phyloP scores from a whole-genome alignment of 2,113 vertebrate genomes.

The Cyphomyrus plagiostoma region DNA sequence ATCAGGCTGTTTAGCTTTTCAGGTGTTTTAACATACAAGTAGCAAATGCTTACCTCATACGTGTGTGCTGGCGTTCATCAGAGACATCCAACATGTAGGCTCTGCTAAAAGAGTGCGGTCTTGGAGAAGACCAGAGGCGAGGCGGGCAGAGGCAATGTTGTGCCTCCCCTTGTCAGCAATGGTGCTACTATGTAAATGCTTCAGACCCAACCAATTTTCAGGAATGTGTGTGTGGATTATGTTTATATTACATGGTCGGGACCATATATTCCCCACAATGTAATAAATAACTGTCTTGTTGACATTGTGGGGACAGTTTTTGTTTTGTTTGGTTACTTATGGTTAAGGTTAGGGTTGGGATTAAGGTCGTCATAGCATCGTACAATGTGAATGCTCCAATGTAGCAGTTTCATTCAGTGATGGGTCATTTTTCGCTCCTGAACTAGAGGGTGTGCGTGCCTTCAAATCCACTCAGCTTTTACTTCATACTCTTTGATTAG shows the following conservation, averaged over 20 bases:
- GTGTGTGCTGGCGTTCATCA: constrained; percentile 36
- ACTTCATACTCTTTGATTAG: background rate
- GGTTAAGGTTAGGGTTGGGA: no score
- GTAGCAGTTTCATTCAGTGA: background rate
- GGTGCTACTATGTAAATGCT: constrained; percentile 65
- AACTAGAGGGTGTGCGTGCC: background rate
- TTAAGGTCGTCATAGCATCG: background rate
- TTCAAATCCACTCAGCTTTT: background rate
- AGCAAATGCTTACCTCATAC: constrained; percentile 48
- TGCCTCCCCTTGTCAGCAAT: constrained; percentile 35
- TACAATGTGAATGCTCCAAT: background rate
- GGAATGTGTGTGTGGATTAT: constrained; percentile 54
- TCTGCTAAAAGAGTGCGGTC: constrained; percentile 42
- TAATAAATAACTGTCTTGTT: no score
- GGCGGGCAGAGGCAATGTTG: constrained; percentile 41
- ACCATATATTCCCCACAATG: no score
- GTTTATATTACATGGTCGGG: no score
- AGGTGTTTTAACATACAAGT: constrained; percentile 19
- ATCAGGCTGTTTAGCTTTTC: constrained; percentile 18
- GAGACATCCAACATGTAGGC: constrained; percentile 54
- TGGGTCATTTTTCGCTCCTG: background rate
- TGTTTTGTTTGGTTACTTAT: no score
- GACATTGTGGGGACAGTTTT: no score
- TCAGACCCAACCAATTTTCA: constrained; percentile 59
- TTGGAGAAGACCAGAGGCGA: background rate